A percentile compares a stretch with the other conserved stretches of the same genome.
Conservation (phyloP, 2,797 vertebrate species). For the Chanos chanos region DNA sequence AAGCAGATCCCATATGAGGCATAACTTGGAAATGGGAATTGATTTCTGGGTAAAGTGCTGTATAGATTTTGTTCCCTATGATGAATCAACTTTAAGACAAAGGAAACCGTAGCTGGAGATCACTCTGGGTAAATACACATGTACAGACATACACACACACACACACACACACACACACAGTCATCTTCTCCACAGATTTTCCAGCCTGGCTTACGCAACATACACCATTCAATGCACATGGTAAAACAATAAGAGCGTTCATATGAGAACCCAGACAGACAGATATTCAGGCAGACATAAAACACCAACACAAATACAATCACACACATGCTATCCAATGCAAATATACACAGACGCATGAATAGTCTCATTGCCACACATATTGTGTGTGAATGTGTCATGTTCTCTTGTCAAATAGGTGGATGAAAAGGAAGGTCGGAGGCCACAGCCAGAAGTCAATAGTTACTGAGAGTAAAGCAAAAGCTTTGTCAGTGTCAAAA, state of each 20-base stretch:
- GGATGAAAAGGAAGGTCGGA: constrained; percentile 42
- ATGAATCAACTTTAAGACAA: constrained; percentile 63
- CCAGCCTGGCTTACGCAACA: too few species aligned
- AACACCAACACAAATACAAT: constrained; percentile 5
- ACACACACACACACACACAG: constrained; percentile 26
- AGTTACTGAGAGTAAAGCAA: constrained; percentile 14
- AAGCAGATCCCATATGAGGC: constrained; percentile 54
- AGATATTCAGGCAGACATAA: too few species aligned
- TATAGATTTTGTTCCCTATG: constrained; percentile 54
- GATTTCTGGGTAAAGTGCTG: constrained; percentile 66
- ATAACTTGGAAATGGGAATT: constrained; percentile 67
- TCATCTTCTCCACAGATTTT: too few species aligned
- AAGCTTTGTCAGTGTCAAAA: constrained; percentile 42
- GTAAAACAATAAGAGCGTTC: too few species aligned
- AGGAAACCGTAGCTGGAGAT: constrained; percentile 55
- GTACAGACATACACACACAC: constrained; percentile 32
- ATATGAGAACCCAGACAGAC: too few species aligned
- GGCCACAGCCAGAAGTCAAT: constrained; percentile 23
- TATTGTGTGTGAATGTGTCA: not conserved
- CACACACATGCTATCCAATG: constrained; percentile 1
- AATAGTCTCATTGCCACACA: not conserved
- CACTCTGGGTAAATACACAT: constrained; percentile 58
- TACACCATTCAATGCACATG: too few species aligned
- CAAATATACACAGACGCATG: not conserved
- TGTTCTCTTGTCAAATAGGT: not conserved